A percentile compares a stretch with the other conserved stretches of the same genome.
Conservation (phyloP, 2,113 vertebrate species). For the Festucalex cinctus region DNA sequence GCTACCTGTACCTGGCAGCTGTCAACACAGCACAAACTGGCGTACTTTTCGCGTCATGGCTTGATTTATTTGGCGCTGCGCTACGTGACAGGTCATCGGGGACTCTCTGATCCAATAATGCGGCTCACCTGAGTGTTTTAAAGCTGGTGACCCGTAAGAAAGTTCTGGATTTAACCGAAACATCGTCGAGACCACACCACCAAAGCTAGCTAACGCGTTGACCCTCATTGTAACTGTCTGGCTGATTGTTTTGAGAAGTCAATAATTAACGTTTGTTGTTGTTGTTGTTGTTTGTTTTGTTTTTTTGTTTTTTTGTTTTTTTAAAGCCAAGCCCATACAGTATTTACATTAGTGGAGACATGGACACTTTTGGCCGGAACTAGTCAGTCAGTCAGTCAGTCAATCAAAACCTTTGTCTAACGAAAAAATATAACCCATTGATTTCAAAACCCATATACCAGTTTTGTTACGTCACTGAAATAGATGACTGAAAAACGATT, state of each 20-base stretch:
- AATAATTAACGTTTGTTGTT: no score
- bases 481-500: background rate
- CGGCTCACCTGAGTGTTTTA: background rate
- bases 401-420: no score
- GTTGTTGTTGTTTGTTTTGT: no score
- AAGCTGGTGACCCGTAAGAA: slow-evolving; percentile 1
- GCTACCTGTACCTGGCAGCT: slow-evolving; percentile 50
- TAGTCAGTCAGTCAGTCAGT: no score
- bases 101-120: background rate
- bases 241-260: background rate
- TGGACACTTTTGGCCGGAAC: background rate
- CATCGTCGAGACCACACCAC: background rate
- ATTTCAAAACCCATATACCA: background rate
- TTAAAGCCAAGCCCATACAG: background rate
- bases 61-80: background rate
- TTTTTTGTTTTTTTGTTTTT: background rate
- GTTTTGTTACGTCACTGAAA: no score
- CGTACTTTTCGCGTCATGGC: slow-evolving; percentile 17
- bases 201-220: slow-evolving; percentile 34
- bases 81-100: no score
- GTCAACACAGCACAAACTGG: slow-evolving; percentile 47
- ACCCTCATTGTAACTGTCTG: background rate
- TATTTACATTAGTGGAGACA: background rate
- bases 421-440: background rate
- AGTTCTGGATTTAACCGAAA: slow-evolving; percentile 31